Evolutionary conservation across 2,888 invertebrate species (phyloP).

Genomic region (Leptopilina drosophilae): DNA sequence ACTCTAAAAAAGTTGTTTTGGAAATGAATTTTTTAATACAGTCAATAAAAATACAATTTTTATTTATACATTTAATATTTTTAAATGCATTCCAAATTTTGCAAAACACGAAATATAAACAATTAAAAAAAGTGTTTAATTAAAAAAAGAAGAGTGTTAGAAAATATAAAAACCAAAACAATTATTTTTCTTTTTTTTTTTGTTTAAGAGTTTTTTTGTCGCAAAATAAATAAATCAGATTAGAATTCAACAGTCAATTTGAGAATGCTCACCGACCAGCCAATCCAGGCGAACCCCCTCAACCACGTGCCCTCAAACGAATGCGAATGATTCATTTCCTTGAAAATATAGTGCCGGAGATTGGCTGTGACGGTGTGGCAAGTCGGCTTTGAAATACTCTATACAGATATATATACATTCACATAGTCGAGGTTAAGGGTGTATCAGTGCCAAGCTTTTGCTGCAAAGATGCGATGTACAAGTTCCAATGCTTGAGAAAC

Average conservation of each 20-base stretch:
- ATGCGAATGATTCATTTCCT: constrained; percentile 56
- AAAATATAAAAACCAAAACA: not conserved
- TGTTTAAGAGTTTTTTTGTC: not conserved
- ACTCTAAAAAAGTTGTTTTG: no score
- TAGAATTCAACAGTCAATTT: constrained; percentile 1
- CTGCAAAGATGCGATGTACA: constrained; percentile 50
- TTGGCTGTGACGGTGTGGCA: constrained; percentile 51
- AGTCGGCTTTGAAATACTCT: constrained; percentile 27
- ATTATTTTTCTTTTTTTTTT: no score
- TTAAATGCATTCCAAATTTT: no score
- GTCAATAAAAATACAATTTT: no score
- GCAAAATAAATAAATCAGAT: constrained; percentile 4
- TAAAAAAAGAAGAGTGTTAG: no score
- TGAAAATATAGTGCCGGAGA: constrained; percentile 58
- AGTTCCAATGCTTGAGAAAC: constrained; percentile 56
- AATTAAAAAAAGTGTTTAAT: no score
- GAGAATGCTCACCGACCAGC: not conserved
- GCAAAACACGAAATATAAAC: no score
- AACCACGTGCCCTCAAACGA: constrained; percentile 33
- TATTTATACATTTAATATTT: no score
- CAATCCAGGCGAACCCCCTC: constrained; percentile 32
- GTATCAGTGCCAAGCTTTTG: constrained; percentile 17
- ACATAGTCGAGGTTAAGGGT: not conserved
- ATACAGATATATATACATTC: constrained; percentile 1
- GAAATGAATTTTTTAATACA: no score